Evolutionary conservation across 2,888 invertebrate genomes (phyloP).

Genomic region (Agelastica alni): DNA sequence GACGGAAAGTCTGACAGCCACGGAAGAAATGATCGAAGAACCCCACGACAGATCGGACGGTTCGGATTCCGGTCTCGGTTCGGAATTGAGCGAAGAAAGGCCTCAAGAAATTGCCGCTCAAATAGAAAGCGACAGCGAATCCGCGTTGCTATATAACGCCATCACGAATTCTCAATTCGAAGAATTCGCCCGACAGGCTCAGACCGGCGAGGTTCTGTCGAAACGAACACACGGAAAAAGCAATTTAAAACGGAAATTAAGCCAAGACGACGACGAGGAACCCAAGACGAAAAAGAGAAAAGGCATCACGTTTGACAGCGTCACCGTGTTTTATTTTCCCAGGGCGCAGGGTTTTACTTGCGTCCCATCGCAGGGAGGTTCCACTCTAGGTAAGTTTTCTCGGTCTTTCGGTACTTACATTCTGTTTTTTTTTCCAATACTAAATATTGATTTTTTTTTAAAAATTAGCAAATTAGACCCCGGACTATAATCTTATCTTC

Average conservation of each 20-base stretch:
- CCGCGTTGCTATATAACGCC: constrained; percentile 58
- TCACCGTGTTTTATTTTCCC: constrained; percentile 94
- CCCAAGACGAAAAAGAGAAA: constrained; percentile 72
- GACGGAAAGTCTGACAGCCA: constrained; percentile 64
- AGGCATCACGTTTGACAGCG: constrained; percentile 86
- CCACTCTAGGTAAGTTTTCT: constrained; percentile 75
- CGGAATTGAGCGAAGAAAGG: constrained; percentile 70
- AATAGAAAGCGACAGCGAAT: constrained; percentile 59
- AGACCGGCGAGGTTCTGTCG: constrained; percentile 34
- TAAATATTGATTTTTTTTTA: too few relatives aligned
- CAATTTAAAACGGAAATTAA: constrained; percentile 70
- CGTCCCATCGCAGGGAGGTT: constrained; percentile 87
- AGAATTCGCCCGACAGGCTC: constrained; percentile 26
- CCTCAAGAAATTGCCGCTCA: constrained; percentile 44
- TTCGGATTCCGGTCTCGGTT: constrained; percentile 82
- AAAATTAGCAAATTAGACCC: too few relatives aligned
- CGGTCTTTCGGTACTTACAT: too few relatives aligned
- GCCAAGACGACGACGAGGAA: constrained; percentile 56
- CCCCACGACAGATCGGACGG: constrained; percentile 73
- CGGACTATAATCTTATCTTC: too few relatives aligned
- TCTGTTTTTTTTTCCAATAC: too few relatives aligned
- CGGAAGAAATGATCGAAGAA: constrained; percentile 63
- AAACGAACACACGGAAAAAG: constrained; percentile 59
- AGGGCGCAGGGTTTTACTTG: constrained; percentile 90
- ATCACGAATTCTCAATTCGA: constrained; percentile 27